These are phyloP conservation scores for Zalophus californianus DNA, from an alignment of 2,797 vertebrate species.

Conservation along the genomic window DNA sequence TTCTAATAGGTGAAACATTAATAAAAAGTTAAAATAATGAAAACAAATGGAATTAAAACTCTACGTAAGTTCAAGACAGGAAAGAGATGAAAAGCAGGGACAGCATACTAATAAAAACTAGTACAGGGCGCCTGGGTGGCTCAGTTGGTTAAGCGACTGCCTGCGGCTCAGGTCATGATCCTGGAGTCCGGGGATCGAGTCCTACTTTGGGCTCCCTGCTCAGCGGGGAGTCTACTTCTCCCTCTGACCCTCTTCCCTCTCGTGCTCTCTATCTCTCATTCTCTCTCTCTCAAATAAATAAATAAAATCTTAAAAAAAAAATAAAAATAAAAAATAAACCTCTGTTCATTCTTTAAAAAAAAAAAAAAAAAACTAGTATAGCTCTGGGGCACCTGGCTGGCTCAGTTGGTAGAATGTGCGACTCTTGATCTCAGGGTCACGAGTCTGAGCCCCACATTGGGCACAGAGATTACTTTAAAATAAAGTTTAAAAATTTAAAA, in stretches of 20 bases:
- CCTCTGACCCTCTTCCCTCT: too few species aligned
- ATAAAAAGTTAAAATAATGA: slow-evolving; percentile 8
- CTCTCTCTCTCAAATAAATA: too few species aligned
- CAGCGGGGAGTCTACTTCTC: too few species aligned
- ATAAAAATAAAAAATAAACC: too few species aligned
- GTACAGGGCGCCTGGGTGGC: background rate
- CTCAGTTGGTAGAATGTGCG: background rate
- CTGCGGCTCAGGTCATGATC: too few species aligned
- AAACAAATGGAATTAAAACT: slow-evolving; percentile 22
- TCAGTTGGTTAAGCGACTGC: background rate
- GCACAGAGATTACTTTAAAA: background rate
- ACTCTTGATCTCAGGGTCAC: background rate
- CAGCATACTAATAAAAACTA: background rate
- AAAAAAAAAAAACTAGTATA: background rate
- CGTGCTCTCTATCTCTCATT: too few species aligned
- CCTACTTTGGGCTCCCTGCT: too few species aligned
- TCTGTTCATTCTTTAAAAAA: too few species aligned
- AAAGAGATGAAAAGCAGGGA: background rate
- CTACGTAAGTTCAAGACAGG: background rate
- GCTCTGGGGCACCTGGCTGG: background rate
- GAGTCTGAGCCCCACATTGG: background rate
- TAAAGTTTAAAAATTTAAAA: background rate
- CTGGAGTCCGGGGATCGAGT: too few species aligned
- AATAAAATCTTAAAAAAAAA: too few species aligned
- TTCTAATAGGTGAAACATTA: slow-evolving; percentile 21